Evolutionary conservation across 2,888 invertebrate genomes (phyloP), one percentile per base, ranked within the genome.

Genomic region (Drosophila rellima): DNA sequence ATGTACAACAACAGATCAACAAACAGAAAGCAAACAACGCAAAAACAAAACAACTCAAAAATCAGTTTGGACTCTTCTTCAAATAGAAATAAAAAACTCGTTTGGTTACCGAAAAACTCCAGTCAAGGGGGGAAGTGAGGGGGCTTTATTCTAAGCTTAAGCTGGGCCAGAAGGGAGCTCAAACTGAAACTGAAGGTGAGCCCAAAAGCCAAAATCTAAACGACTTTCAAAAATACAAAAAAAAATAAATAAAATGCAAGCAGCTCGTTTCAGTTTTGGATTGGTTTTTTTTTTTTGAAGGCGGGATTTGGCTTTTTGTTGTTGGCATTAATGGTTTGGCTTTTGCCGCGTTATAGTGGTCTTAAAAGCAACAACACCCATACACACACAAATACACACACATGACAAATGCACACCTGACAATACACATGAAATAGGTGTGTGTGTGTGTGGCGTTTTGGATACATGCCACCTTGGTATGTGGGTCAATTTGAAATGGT

Each of bases 401-500:
- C 57, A 62, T 44, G 11, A 45, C 44, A 70, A 63, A 77, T 76
- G 77, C 74, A 80, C 83, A 86, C 80, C 77, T 86, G 68, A 78
- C 55, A 47, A 59, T 20, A 45, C 31, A 52, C 48, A 63, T 48
- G 11, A 23, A 1, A 18, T 18, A 55, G 31, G 35, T 31, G 26
- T 59, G 13, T 63, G 37, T 62, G 61, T 72, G 50, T 52, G 70
- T 70, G 52, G 47, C 52, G 42, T 70, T 77, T 76, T 62, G 64
- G 76, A 64, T 80, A 72, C 57, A 74, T 79, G 86, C 81, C 83
- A 80, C 74, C 73, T 78, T 89, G 90, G 90, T 90, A 88, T 88
- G 87, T 88, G 84, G 88, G 88, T 88, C 89, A 90, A 65, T 79
- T 87, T 74, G 77, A 88, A 88, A 87, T 89, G 71, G 68, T 65